phyloP scores from a whole-genome alignment of 2,888 invertebrate species.

The Pediacus dermestoides region DNA sequence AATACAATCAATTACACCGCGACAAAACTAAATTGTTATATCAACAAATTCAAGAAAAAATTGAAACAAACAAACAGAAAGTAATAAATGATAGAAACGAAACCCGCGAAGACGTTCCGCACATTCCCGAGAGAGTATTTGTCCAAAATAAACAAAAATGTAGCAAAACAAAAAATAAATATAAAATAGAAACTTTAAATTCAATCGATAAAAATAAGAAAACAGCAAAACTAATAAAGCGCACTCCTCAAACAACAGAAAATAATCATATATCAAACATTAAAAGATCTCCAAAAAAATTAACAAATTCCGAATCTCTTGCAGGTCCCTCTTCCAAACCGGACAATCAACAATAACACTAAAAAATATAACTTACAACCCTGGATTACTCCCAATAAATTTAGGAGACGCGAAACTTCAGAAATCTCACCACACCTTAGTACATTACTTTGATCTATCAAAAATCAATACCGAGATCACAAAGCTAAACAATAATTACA shows the following conservation, averaged over 20 bases:
- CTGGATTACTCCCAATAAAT: conserved; percentile 1
- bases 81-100: neutral
- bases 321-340: conserved; percentile 5
- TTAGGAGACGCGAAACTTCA: neutral
- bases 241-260: conserved; percentile 1
- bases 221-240: conserved; percentile 1
- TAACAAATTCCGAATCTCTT: neutral
- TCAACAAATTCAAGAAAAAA: conserved; percentile 5
- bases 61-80: conserved; percentile 1
- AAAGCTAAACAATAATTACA: conserved; percentile 1
- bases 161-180: neutral
- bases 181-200: neutral
- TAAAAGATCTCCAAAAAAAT: neutral
- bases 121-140: neutral
- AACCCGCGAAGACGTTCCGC: neutral
- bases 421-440: conserved; percentile 1
- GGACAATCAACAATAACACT: neutral
- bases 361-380: neutral
- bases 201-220: neutral
- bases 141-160: conserved; percentile 5
- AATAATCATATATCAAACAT: conserved; percentile 2
- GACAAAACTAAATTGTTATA: conserved; percentile 18
- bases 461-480: neutral
- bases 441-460: conserved; percentile 2
- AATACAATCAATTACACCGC: conserved; percentile 13